Conservation (phyloP, 2,888 invertebrate species). For the Diarsia brunnea region DNA sequence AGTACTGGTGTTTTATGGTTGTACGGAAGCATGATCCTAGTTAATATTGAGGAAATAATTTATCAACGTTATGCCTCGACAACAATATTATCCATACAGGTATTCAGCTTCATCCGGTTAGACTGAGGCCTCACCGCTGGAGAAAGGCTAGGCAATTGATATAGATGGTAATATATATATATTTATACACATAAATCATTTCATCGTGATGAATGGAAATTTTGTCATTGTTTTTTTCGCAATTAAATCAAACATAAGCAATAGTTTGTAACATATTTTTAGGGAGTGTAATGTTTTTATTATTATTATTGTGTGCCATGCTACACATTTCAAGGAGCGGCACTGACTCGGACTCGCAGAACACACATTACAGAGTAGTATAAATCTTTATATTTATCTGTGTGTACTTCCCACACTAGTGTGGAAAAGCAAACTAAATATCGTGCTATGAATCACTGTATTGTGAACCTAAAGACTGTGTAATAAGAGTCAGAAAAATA, state of each 20-base stretch:
- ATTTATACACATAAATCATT: background rate
- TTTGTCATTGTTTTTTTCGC: background rate
- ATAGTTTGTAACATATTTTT: background rate
- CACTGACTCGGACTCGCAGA: background rate
- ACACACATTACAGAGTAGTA: background rate
- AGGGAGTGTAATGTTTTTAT: background rate
- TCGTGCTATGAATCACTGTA: background rate
- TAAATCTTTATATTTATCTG: background rate
- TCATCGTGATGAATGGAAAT: background rate
- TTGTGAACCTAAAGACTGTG: conserved; percentile 5
- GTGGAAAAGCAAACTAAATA: background rate
- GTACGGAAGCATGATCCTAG: background rate
- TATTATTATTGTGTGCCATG: background rate
- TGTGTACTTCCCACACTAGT: background rate
- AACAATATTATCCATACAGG: background rate
- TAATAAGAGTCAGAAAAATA: conserved; percentile 11
- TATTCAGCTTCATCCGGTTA: background rate
- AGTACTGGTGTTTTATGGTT: background rate
- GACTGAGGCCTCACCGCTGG: background rate
- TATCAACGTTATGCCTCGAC: too few relatives aligned
- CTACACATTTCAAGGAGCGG: background rate
- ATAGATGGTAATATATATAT: background rate
- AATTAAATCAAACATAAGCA: background rate
- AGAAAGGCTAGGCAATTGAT: background rate
- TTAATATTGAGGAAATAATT: background rate